phyloP scores from a whole-genome alignment of 1,140 invertebrate species.

The Drosophila arizonae region DNA sequence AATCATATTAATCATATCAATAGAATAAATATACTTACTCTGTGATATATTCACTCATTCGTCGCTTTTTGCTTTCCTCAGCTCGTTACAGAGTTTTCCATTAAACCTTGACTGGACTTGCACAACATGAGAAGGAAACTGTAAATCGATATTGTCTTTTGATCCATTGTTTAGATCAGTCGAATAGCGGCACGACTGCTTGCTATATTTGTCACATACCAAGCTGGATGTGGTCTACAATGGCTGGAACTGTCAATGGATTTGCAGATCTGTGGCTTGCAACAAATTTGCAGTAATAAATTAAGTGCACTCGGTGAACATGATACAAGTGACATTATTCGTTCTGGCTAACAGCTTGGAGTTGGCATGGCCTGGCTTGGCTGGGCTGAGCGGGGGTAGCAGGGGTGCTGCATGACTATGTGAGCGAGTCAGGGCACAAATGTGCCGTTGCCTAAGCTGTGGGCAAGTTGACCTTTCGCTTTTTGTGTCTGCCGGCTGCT shows the following conservation, averaged over 20 bases:
- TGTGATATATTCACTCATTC: too few relatives aligned
- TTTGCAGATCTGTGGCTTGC: conserved; percentile 27
- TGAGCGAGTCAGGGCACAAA: conserved; percentile 46
- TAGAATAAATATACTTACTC: too few relatives aligned
- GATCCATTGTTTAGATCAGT: conserved; percentile 65
- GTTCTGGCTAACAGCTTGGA: conserved; percentile 4
- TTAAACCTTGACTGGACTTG: too few relatives aligned
- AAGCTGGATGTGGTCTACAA: conserved; percentile 28
- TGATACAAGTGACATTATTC: conserved; percentile 69
- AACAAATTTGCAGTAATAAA: conserved; percentile 73
- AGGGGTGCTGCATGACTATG: background rate
- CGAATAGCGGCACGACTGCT: conserved; percentile 37
- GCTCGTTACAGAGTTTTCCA: too few relatives aligned
- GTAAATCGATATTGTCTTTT: conserved; percentile 35
- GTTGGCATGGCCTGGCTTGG: too few relatives aligned
- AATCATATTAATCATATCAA: too few relatives aligned
- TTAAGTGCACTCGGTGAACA: conserved; percentile 62
- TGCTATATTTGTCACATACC: conserved; percentile 42
- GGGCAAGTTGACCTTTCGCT: conserved; percentile 68
- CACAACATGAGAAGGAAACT: background rate
- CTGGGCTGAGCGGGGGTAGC: too few relatives aligned
- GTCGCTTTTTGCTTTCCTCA: too few relatives aligned
- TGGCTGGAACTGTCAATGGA: conserved; percentile 53
- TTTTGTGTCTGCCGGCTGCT: conserved; percentile 49
- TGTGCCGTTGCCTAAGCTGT: conserved; percentile 38